Conservation (phyloP, 2,888 invertebrate species). For the Xanthia togata region DNA sequence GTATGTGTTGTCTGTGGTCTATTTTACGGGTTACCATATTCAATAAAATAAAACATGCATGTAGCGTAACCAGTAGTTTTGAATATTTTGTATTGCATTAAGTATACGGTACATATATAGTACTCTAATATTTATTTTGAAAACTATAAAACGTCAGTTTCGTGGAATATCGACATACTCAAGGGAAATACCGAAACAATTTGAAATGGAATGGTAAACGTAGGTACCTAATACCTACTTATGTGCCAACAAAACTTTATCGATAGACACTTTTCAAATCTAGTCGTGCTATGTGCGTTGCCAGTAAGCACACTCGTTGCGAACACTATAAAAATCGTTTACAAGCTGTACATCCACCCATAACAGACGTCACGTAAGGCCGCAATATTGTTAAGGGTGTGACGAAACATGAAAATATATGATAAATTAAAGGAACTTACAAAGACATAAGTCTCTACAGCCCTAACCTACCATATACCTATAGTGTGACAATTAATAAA, state of each 20-base stretch:
- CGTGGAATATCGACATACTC: conserved; percentile 39
- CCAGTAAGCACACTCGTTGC: conserved; percentile 40
- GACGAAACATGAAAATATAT: too few species aligned
- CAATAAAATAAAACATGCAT: conserved; percentile 3
- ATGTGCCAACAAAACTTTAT: conserved; percentile 42
- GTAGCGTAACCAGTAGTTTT: conserved; percentile 7
- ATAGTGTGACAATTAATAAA: too few species aligned
- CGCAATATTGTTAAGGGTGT: too few species aligned
- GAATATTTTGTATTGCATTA: conserved; percentile 24
- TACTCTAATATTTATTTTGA: conserved; percentile 42
- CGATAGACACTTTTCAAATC: conserved; percentile 60
- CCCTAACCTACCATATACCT: too few species aligned
- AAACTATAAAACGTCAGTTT: conserved; percentile 47
- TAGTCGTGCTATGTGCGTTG: conserved; percentile 57
- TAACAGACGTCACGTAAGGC: too few species aligned
- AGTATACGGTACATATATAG: conserved; percentile 25
- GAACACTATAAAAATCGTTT: conserved; percentile 81
- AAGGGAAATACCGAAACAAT: conserved; percentile 60
- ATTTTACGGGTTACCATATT: conserved; percentile 28
- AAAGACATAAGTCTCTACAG: too few species aligned
- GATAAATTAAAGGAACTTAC: too few species aligned
- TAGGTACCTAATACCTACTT: conserved; percentile 21
- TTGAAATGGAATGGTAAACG: conserved; percentile 54
- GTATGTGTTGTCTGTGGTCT: conserved; percentile 60
- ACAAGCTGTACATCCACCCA: too few species aligned